Evolutionary conservation across 1,140 invertebrate species (phyloP), one percentile per base, ranked within the genome.

Genomic region (Drosophila yakuba): DNA sequence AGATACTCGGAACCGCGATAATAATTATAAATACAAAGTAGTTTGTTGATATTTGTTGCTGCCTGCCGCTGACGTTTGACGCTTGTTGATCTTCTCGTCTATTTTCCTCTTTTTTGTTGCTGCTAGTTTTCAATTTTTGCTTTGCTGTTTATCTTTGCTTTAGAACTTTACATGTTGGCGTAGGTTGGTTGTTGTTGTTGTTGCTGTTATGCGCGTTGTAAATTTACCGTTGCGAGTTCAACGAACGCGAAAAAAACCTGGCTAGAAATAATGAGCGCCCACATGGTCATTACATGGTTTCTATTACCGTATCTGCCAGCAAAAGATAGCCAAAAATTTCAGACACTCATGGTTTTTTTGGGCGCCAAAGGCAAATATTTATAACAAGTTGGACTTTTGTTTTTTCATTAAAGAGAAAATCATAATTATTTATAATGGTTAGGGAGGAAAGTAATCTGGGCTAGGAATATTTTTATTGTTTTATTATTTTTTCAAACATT

Each of bases 11-110:
- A 58, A 61, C 43, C 55, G 68, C 84, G 84, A 89, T 89, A 89
- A 89, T 89, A 89, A 89, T 89, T 89, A 88, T 88, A 88, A 88
- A 86, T 86, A 86, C 82, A 86, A 86, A 86, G 83, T 86, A 86
- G 82, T 88, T 88, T 88, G 84, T 89, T 88, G 84, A 89, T 89
- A 89, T 84, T 88, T 88, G 56, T 68, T 82, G 72, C 74, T 83
- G 75, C 45, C 66, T 48, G 39, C 58, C 41, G 61, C 54, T 72
- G 74, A 59, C 68, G 69, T 59, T 73, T 64, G 64, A 68, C 64
- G 64, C 52, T 67, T 75, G 59, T 74, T 56, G 44, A 51, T 66
- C 60, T 63, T 55, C 61, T 41, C 48, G 48, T 62, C 43, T 59
- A 60, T 54, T 76, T 82, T 68, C 44, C 39, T 39, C 11, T 25